A percentile compares a stretch with the other conserved stretches of the same genome.
Conservation (phyloP, 2,888 invertebrate species). For the Agrilus mali region DNA sequence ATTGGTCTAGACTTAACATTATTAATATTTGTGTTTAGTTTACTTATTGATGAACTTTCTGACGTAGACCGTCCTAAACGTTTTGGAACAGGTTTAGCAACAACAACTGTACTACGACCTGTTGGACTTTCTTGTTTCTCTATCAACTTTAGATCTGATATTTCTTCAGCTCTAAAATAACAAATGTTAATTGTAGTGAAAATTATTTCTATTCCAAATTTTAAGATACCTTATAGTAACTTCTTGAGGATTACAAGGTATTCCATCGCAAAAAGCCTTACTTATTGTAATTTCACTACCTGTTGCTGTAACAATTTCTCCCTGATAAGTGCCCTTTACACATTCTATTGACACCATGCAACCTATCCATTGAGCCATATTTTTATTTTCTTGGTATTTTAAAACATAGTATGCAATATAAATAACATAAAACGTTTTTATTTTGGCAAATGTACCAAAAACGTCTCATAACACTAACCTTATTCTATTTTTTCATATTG, state of each 20-base stretch:
- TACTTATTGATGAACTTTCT: conserved; percentile 30
- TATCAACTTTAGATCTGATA: conserved; percentile 63
- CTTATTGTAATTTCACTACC: conserved; percentile 58
- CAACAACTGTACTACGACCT: conserved; percentile 37
- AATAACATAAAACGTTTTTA: neutral
- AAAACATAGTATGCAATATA: conserved; percentile 1
- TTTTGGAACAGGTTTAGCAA: conserved; percentile 42
- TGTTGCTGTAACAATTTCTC: conserved; percentile 61
- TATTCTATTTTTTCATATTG: too few species aligned
- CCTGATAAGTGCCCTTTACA: conserved; percentile 70
- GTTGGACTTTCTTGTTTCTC: conserved; percentile 40
- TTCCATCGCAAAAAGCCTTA: conserved; percentile 74
- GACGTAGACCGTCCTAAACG: conserved; percentile 34
- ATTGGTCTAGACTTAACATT: conserved; percentile 31
- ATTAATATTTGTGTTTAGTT: conserved; percentile 30
- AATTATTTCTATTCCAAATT: conserved; percentile 1
- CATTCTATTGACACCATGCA: conserved; percentile 77
- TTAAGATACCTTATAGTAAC: conserved; percentile 47
- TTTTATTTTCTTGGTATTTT: conserved; percentile 3
- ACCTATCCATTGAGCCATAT: conserved; percentile 56
- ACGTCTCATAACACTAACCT: too few species aligned
- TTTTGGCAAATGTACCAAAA: too few species aligned
- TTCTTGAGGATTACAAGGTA: conserved; percentile 43
- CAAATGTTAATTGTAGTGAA: conserved; percentile 3
- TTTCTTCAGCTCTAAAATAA: conserved; percentile 52